A percentile compares a stretch with the other conserved stretches of the same genome.
Evolutionary conservation across 2,113 vertebrate genomes (phyloP).

Genomic region (Jacana jacana): DNA sequence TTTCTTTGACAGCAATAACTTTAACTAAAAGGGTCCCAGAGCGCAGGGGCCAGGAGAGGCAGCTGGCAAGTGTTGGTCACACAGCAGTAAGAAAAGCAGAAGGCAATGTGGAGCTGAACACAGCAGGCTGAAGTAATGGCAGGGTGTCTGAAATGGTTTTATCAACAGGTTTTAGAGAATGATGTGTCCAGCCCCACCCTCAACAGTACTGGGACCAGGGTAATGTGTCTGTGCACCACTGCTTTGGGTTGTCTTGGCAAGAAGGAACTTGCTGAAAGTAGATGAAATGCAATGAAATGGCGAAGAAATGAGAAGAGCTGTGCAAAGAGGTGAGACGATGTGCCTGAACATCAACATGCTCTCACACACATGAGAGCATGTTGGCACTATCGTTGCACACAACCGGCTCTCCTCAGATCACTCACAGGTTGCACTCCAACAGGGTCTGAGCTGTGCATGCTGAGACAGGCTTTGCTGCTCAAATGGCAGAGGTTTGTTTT

Average conservation of each 20-base stretch:
- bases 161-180: not conserved
- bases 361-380: no score
- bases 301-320: not conserved
- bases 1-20: not conserved
- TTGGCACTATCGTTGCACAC: not conserved
- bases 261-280: not conserved
- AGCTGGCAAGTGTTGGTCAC: not conserved
- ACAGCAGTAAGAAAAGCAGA: not conserved
- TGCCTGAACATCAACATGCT: no score
- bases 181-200: not conserved
- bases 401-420: not conserved
- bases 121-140: not conserved
- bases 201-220: not conserved
- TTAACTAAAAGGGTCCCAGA: not conserved
- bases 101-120: not conserved
- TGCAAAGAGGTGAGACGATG: not conserved
- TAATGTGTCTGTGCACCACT: not conserved
- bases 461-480: not conserved
- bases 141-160: not conserved
- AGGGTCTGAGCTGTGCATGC: not conserved
- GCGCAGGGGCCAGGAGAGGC: no score
- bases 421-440: no score
- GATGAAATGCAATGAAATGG: not conserved
- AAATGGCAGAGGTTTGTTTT: not conserved
- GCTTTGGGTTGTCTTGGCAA: not conserved